These are phyloP conservation scores for Drosophila picticornis DNA, from an alignment of 2,888 invertebrate genomes.

Conservation along the genomic window DNA sequence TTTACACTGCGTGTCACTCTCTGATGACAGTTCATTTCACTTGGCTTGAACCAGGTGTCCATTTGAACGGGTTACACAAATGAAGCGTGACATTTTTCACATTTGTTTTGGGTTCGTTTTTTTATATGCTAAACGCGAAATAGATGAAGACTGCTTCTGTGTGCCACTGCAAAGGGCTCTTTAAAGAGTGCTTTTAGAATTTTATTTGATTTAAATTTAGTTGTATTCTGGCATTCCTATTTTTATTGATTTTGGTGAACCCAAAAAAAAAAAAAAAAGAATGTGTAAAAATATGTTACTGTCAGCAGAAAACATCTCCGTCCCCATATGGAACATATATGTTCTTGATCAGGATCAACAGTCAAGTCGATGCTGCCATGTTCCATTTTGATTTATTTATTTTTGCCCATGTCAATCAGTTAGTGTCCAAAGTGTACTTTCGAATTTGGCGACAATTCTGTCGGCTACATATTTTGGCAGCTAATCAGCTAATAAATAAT, in stretches of 20 bases:
- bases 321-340: not conserved
- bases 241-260: not conserved
- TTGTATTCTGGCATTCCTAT: not conserved
- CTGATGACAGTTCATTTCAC: slow-evolving; percentile 54
- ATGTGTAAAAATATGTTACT: not conserved
- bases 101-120: slow-evolving; percentile 57
- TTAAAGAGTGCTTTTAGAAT: not conserved
- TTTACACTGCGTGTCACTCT: slow-evolving; percentile 14
- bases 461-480: slow-evolving; percentile 25
- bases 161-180: not conserved
- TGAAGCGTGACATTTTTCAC: slow-evolving; percentile 78
- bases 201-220: not conserved
- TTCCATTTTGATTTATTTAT: not conserved
- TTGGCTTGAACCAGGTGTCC: slow-evolving; percentile 68
- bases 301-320: not conserved
- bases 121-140: slow-evolving; percentile 13
- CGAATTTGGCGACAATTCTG: slow-evolving; percentile 20
- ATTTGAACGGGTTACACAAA: slow-evolving; percentile 72
- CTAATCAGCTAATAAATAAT: slow-evolving; percentile 38
- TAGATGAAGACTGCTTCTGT: not conserved
- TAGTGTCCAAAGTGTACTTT: slow-evolving; percentile 32
- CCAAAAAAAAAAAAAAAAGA: not conserved
- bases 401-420: slow-evolving; percentile 5
- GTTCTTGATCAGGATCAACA: not conserved
- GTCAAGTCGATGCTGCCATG: not conserved